Base-by-base conservation (phyloP, 2,888 invertebrate species). In the Antitype chi region DNA sequence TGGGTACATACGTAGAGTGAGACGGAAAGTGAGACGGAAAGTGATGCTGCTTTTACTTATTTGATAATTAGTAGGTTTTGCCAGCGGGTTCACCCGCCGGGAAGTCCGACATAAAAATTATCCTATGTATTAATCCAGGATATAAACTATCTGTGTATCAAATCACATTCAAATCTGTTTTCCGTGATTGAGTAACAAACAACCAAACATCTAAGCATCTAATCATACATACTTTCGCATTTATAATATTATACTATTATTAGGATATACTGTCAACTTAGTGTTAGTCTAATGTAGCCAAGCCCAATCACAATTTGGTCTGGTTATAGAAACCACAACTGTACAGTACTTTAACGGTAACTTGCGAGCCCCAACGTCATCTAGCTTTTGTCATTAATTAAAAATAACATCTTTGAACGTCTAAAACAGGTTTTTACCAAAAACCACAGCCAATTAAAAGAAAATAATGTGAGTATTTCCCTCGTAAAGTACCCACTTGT, bases 391-490 rank as follows among this genome's bases (percentile, higher is more conserved):
- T 28, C 23, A 49, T 28, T 47, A 17, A 47, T 63, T 32, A 28
- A 38, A 32, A 74, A 62, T 1, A 1, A 73, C 15, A 38, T 23
- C 6, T n/a, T 7, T 28, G 3, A 28, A 20, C 20, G 32, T 70
- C 6, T 25, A 70, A 52, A 52, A 17, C 20, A 15, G 0, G 9
- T 6, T 55, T 55, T 32, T 49, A 15, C 25, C 17, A 43, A 82
- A 82, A 60, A 59, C 53, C 68, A 63, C 53, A 78, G 43, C 7
- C 17, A 25, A 2, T 32, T 38, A 43, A 49, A 72, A 62, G n/a
- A n/a, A 73, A 49, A 76, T 62, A 49, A 76, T 73, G 55, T 84
- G 38, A 20, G n/a, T 66, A 28, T 47, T 11, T 38, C 63, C 15
- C 62, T 43, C 6, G 23, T 55, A 80, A 70, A 74, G 53, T 59